Conservation (phyloP, 2,888 invertebrate species). For the Drosophila ezoana region DNA sequence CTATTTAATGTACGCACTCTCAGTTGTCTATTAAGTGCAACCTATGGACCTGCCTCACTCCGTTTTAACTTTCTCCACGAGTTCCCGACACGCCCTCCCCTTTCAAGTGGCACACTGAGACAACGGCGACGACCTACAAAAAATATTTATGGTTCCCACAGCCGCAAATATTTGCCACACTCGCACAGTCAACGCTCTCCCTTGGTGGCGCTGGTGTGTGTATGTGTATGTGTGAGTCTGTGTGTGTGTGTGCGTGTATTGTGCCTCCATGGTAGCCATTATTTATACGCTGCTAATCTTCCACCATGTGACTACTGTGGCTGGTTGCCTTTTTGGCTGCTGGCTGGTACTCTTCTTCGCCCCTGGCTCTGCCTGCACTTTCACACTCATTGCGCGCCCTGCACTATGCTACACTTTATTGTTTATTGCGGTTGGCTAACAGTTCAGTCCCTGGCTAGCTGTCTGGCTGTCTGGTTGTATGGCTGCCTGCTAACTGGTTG, state of each 20-base stretch:
- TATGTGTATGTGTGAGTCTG: slow-evolving; percentile 9
- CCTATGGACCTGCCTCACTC: slow-evolving; percentile 37
- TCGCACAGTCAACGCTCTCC: slow-evolving; percentile 23
- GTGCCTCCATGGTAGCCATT: slow-evolving; percentile 51
- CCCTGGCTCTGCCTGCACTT: slow-evolving; percentile 35
- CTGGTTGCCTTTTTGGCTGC: slow-evolving; percentile 72
- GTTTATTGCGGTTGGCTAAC: slow-evolving; percentile 73
- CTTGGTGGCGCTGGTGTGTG: slow-evolving; percentile 8
- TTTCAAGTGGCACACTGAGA: slow-evolving; percentile 58
- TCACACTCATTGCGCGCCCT: slow-evolving; percentile 49
- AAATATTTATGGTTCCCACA: slow-evolving; percentile 66
- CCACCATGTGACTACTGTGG: slow-evolving; percentile 64
- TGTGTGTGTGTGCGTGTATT: slow-evolving; percentile 13
- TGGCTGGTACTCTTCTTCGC: slow-evolving; percentile 11
- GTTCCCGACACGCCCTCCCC: slow-evolving; percentile 16
- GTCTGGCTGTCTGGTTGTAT: not conserved
- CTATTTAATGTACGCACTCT: slow-evolving; percentile 1
- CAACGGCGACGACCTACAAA: slow-evolving; percentile 58
- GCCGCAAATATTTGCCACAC: slow-evolving; percentile 70
- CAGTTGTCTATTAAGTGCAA: slow-evolving; percentile 22
- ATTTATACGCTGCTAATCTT: slow-evolving; percentile 72
- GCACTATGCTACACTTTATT: slow-evolving; percentile 70
- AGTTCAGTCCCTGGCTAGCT: slow-evolving; percentile 44
- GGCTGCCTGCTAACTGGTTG: slow-evolving; percentile 27
- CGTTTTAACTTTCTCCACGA: slow-evolving; percentile 21